Percentiles rank a stretch among this genome's conserved stretches.
phyloP scores from a whole-genome alignment of 2,797 vertebrate species.

The Florisuga fusca region DNA sequence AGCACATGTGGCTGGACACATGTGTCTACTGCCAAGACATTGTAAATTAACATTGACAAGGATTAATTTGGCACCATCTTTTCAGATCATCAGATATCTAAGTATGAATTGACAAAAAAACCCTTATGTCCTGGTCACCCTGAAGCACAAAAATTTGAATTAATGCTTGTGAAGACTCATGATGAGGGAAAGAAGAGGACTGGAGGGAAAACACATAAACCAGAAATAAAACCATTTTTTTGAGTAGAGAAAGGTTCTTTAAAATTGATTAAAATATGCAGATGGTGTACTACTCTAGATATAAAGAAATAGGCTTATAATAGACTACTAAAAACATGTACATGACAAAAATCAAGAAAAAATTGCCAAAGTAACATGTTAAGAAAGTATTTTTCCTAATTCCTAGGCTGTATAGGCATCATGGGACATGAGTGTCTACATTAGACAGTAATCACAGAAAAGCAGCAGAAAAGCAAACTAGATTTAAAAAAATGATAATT shows the following conservation, averaged over 20 bases:
- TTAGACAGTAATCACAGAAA: background rate
- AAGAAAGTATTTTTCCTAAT: background rate
- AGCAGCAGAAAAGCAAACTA: background rate
- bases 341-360: rapidly evolving
- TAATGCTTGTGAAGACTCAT: background rate
- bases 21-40: background rate
- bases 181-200: background rate
- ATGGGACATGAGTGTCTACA: background rate
- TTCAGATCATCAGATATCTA: background rate
- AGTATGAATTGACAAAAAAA: background rate
- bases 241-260: background rate
- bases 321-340: background rate
- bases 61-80: background rate
- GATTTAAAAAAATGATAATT: background rate
- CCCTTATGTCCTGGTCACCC: background rate
- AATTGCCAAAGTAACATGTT: background rate
- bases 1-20: background rate
- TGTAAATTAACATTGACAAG: background rate
- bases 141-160: background rate
- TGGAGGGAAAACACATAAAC: background rate
- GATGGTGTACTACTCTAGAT: background rate
- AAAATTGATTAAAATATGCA: background rate
- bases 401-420: background rate
- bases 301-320: background rate
- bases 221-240: background rate